phyloP scores from a whole-genome alignment of 2,113 vertebrate species.

The Amphiprion percula region DNA sequence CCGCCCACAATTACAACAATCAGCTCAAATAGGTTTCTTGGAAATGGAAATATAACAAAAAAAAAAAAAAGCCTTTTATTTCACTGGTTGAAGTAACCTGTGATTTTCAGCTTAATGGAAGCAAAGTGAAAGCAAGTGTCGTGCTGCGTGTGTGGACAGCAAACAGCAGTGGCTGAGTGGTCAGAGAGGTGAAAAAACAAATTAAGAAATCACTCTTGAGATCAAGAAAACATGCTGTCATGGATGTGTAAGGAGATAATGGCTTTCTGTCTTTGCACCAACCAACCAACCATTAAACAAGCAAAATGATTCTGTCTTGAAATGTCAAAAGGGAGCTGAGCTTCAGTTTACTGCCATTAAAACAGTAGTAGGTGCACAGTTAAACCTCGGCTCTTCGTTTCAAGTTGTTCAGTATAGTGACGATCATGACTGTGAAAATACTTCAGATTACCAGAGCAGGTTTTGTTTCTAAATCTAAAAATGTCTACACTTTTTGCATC shows the following conservation, averaged over 20 bases:
- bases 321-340: neutral
- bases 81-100: neutral
- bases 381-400: no score
- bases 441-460: no score
- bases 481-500: neutral
- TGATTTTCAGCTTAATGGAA: constrained; percentile 20
- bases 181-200: neutral
- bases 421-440: no score
- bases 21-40: neutral
- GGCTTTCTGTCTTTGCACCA: neutral
- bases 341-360: neutral
- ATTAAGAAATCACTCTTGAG: neutral
- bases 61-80: neutral
- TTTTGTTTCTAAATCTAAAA: no score
- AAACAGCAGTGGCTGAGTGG: neutral
- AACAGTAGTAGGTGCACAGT: no score
- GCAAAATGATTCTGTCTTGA: neutral
- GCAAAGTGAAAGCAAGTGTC: constrained; percentile 1
- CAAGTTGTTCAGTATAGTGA: no score
- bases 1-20: neutral
- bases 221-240: neutral
- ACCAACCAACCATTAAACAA: neutral
- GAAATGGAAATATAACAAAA: neutral
- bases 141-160: neutral
- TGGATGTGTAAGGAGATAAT: neutral